A percentile compares a stretch with the other conserved stretches of the same genome.
phyloP scores from a whole-genome alignment of 2,113 vertebrate genomes.

The Oncorhynchus kisutch region DNA sequence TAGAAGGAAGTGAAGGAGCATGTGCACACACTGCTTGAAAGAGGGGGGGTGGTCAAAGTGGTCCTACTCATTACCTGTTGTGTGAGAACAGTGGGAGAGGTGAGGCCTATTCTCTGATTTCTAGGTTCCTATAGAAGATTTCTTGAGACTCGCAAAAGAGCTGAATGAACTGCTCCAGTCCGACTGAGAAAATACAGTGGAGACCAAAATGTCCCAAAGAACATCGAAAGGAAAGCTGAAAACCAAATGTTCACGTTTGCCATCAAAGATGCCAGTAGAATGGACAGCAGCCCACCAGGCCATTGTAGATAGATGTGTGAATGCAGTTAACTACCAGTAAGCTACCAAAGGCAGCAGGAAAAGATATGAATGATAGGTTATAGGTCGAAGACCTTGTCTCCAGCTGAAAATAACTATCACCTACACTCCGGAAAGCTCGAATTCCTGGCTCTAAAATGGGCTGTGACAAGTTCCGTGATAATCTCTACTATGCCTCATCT shows the following conservation, averaged over 20 bases:
- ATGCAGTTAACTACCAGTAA: not conserved
- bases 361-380: not conserved
- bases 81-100: no score
- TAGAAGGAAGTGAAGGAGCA: no score
- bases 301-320: not conserved
- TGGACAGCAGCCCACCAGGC: slow-evolving; percentile 4
- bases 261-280: not conserved
- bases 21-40: no score
- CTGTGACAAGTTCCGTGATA: no score
- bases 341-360: not conserved
- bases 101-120: no score
- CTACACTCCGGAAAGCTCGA: no score
- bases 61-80: no score
- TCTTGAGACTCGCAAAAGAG: not conserved
- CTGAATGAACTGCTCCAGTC: slow-evolving; percentile 18
- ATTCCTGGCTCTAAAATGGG: no score
- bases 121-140: not conserved
- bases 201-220: not conserved
- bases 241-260: not conserved
- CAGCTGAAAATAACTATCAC: not conserved
- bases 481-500: no score
- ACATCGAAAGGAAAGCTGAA: not conserved
- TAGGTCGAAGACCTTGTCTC: slow-evolving; percentile 1
- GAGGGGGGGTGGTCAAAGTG: no score
- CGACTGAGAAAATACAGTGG: not conserved